phyloP scores from a whole-genome alignment of 2,888 invertebrate species.

The Melinaea menophilus region DNA sequence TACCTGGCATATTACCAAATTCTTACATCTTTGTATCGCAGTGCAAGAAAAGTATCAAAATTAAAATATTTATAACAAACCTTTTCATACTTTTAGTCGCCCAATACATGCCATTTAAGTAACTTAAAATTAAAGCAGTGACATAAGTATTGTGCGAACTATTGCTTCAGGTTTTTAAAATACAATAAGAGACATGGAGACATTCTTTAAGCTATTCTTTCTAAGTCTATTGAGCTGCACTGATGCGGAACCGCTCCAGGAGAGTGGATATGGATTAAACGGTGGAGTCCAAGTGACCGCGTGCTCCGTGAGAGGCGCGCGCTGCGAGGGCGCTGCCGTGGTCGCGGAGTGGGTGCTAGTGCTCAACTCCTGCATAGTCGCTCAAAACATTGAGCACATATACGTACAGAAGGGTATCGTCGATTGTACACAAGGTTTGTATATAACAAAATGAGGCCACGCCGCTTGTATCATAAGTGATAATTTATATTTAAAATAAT shows the following conservation, averaged over 20 bases:
- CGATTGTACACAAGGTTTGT: slow-evolving; percentile 20
- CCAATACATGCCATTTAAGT: too few relatives aligned
- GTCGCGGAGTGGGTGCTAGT: slow-evolving; percentile 28
- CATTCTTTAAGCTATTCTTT: slow-evolving; percentile 16
- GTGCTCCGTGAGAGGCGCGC: slow-evolving; percentile 16
- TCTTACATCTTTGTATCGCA: too few relatives aligned
- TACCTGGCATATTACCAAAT: too few relatives aligned
- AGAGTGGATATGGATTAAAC: slow-evolving; percentile 14
- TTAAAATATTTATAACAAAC: too few relatives aligned
- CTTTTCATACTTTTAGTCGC: too few relatives aligned
- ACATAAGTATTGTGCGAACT: background rate
- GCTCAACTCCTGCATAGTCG: slow-evolving; percentile 26
- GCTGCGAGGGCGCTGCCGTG: slow-evolving; percentile 32
- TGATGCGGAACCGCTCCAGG: slow-evolving; percentile 20
- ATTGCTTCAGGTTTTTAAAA: background rate
- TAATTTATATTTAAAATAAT: too few relatives aligned
- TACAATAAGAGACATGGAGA: background rate
- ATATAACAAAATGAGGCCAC: too few relatives aligned
- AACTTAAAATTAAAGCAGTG: background rate
- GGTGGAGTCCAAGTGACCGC: slow-evolving; percentile 22
- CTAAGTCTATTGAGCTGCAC: slow-evolving; percentile 10
- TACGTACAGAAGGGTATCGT: slow-evolving; percentile 14
- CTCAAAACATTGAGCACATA: slow-evolving; percentile 5
- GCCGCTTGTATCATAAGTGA: too few relatives aligned
- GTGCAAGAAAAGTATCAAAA: too few relatives aligned